Conservation (phyloP, 2,113 vertebrate genomes). For the Anarhynchus alexandrinus region DNA sequence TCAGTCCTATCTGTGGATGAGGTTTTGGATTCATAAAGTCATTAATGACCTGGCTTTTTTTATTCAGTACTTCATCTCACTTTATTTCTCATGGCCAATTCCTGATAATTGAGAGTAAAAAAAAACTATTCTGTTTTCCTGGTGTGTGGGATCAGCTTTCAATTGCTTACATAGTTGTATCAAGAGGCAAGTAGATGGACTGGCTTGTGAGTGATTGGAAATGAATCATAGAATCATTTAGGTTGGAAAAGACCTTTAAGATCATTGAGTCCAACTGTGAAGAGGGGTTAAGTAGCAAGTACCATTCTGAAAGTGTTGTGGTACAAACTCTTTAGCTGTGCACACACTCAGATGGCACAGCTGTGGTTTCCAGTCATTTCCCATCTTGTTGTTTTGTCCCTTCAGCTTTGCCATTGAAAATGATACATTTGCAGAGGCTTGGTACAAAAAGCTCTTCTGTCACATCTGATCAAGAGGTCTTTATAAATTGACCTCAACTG, state of each 20-base stretch:
- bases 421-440: not conserved
- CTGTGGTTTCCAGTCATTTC: not conserved
- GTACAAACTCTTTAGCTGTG: not conserved
- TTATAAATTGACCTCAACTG: not conserved
- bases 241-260: not conserved
- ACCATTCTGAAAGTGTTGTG: not conserved
- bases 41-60: not conserved
- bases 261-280: not conserved
- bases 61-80: not conserved
- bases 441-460: not conserved
- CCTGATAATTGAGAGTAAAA: not conserved
- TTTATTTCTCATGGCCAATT: not conserved
- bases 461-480: not conserved
- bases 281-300: not conserved
- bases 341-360: not conserved
- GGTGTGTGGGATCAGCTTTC: not conserved
- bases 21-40: not conserved
- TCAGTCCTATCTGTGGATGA: not conserved
- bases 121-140: not conserved
- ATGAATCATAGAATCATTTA: not conserved
- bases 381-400: not conserved
- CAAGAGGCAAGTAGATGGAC: not conserved
- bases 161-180: not conserved
- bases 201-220: not conserved
- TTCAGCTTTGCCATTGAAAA: not conserved